Conservation (phyloP, 1,140 invertebrate species). For the Drosophila triauraria region DNA sequence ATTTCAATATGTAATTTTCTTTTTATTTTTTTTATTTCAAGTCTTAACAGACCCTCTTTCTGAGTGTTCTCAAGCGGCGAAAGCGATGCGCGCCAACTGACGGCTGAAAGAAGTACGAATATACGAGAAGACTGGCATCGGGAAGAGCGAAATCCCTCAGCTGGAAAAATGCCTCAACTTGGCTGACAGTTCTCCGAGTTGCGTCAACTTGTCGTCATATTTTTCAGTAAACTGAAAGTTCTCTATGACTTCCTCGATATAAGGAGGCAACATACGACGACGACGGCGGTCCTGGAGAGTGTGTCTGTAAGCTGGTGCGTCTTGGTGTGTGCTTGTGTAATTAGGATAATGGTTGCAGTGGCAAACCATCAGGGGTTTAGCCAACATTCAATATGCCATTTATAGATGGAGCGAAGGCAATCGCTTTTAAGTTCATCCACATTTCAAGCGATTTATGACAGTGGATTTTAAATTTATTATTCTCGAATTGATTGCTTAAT, state of each 20-base stretch:
- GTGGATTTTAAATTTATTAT: conserved; percentile 15
- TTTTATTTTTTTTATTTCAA: background rate
- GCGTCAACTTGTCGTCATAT: conserved; percentile 73
- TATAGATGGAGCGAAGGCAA: conserved; percentile 12
- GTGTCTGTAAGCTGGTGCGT: background rate
- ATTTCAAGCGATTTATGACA: conserved; percentile 16
- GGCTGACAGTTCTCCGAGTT: conserved; percentile 55
- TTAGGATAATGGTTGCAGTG: conserved; percentile 51
- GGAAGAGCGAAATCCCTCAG: conserved; percentile 54
- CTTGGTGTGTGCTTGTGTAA: conserved; percentile 27
- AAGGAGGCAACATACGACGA: conserved; percentile 1
- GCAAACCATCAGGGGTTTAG: conserved; percentile 23
- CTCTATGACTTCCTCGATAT: conserved; percentile 33
- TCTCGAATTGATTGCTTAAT: background rate
- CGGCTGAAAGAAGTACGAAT: conserved; percentile 38
- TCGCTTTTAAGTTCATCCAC: conserved; percentile 6
- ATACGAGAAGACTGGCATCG: conserved; percentile 21
- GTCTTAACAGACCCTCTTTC: background rate
- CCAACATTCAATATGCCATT: conserved; percentile 31
- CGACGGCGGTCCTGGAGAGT: conserved; percentile 1
- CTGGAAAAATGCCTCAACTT: conserved; percentile 72
- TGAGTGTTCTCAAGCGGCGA: conserved; percentile 53
- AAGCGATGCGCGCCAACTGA: conserved; percentile 64
- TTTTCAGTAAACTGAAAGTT: conserved; percentile 47
- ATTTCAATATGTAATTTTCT: background rate